phyloP scores from a whole-genome alignment of 2,113 vertebrate species.

The Edolisoma coerulescens region DNA sequence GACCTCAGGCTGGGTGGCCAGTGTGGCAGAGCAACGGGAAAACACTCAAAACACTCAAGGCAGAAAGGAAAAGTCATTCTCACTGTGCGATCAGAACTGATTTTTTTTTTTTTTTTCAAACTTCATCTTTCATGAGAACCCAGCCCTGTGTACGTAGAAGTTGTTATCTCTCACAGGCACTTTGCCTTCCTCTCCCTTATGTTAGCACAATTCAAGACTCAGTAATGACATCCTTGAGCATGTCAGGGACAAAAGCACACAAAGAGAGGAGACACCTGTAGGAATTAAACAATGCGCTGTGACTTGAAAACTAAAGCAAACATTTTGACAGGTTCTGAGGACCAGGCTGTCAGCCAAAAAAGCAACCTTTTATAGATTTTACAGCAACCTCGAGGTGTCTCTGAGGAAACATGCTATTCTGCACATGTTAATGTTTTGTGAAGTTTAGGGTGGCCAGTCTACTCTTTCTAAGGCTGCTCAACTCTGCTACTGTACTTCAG shows the following conservation, averaged over 20 bases:
- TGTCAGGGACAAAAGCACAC: neutral
- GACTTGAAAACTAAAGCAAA: neutral
- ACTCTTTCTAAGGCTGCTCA: neutral
- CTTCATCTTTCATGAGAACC: neutral
- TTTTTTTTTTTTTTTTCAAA: neutral
- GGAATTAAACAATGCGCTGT: neutral
- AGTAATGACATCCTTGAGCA: neutral
- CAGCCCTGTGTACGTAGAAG: neutral
- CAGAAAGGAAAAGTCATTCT: neutral
- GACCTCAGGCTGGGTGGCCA: accelerated
- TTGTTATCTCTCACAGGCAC: neutral
- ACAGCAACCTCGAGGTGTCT: neutral
- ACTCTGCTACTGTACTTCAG: neutral
- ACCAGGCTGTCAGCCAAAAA: neutral
- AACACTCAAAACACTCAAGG: neutral
- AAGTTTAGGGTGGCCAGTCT: neutral
- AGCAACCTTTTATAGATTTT: neutral
- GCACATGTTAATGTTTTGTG: neutral
- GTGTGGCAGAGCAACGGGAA: neutral
- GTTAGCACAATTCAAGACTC: neutral
- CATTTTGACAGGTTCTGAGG: neutral
- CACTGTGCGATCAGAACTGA: neutral
- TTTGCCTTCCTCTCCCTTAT: neutral
- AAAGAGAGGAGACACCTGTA: neutral
- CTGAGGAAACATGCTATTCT: neutral